phyloP scores from a whole-genome alignment of 2,113 vertebrate species.

The Hymenochirus boettgeri region DNA sequence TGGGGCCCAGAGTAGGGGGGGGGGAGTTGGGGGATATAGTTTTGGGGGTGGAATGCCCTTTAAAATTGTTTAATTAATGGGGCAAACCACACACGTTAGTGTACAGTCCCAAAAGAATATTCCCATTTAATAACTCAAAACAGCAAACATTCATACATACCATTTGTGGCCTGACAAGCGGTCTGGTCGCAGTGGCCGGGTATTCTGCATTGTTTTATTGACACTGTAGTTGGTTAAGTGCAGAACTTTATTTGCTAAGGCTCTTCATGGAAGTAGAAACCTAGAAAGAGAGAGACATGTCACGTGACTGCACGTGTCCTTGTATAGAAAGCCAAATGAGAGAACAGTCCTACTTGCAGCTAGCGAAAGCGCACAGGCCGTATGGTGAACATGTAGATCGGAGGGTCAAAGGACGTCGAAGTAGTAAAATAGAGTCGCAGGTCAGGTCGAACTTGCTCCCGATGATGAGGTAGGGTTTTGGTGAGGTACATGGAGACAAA shows the following conservation, averaged over 20 bases:
- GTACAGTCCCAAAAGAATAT: no score
- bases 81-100: no score
- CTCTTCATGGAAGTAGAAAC: conserved; percentile 92
- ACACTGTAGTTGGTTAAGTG: conserved; percentile 97
- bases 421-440: conserved; percentile 92
- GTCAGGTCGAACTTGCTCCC: conserved; percentile 95
- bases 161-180: conserved; percentile 96
- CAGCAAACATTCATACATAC: conserved; percentile 60
- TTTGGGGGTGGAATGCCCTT: no score
- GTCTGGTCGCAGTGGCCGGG: conserved; percentile 77
- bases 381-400: conserved; percentile 88
- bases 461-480: conserved; percentile 95
- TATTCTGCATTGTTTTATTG: conserved; percentile 90
- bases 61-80: no score
- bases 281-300: conserved; percentile 52
- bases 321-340: no score
- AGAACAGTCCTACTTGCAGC: conserved; percentile 93
- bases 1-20: no score
- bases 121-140: no score
- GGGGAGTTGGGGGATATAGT: no score
- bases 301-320: no score
- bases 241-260: conserved; percentile 89
- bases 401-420: conserved; percentile 84
- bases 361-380: conserved; percentile 94
- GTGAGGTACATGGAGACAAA: conserved; percentile 72